Conservation (phyloP, 2,113 vertebrate species). For the Cyprinus carpio region DNA sequence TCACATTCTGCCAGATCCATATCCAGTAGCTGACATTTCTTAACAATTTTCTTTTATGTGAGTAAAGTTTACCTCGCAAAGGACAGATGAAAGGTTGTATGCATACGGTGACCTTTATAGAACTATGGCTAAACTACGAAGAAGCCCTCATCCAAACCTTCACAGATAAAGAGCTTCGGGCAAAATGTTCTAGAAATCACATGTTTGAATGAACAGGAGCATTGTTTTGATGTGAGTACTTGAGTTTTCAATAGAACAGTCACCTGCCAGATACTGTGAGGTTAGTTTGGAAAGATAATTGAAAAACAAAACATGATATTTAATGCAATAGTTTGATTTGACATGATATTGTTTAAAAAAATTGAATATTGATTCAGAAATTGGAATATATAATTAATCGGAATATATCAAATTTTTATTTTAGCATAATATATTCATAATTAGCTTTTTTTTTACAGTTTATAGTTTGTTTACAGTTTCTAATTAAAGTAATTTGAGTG, state of each 20-base stretch:
- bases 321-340: no score
- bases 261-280: neutral
- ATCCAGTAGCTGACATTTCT: constrained; percentile 41
- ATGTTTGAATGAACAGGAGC: neutral
- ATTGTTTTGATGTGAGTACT: constrained; percentile 20
- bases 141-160: constrained; percentile 19
- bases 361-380: no score
- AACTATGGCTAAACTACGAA: constrained; percentile 34
- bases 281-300: no score
- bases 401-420: no score
- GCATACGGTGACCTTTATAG: constrained; percentile 52
- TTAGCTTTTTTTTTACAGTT: no score
- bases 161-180: constrained; percentile 8
- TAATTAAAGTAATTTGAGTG: no score
- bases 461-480: no score
- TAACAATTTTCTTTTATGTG: constrained; percentile 44
- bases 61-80: constrained; percentile 46
- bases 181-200: constrained; percentile 14
- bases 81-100: constrained; percentile 27
- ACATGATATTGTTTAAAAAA: no score
- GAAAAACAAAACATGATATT: no score
- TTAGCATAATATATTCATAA: no score
- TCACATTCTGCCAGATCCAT: neutral
- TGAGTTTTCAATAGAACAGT: neutral
- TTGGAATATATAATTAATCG: no score